Conservation (phyloP, 2,888 invertebrate species). For the Eupithecia inturbata region DNA sequence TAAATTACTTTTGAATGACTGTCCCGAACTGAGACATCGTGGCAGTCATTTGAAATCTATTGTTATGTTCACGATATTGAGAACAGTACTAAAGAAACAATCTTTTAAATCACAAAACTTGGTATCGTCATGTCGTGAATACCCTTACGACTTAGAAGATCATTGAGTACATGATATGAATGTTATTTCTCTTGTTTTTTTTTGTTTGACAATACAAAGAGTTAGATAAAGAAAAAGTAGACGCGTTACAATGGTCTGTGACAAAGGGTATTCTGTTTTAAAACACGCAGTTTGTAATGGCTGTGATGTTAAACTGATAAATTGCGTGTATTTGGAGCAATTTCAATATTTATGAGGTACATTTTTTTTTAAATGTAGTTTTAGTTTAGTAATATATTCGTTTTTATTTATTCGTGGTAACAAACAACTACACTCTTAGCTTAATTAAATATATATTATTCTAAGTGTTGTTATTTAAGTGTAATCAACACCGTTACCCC, state of each 20-base stretch:
- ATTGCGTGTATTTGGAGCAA: not conserved
- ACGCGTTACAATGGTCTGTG: constrained; percentile 69
- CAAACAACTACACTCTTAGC: no score
- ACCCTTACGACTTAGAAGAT: constrained; percentile 43
- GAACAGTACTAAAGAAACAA: constrained; percentile 57
- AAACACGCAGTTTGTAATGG: constrained; percentile 35
- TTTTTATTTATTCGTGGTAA: no score
- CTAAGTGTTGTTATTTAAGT: no score
- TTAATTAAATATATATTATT: no score
- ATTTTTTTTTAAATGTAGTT: no score
- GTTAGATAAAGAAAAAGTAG: constrained; percentile 75
- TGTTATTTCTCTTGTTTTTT: constrained; percentile 30
- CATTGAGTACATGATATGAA: constrained; percentile 25
- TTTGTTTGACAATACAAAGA: constrained; percentile 61
- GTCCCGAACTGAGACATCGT: constrained; percentile 69
- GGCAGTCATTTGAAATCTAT: constrained; percentile 79
- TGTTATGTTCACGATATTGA: constrained; percentile 70
- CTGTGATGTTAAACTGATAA: constrained; percentile 24
- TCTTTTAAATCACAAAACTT: constrained; percentile 38
- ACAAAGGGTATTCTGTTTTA: constrained; percentile 74
- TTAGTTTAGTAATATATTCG: no score
- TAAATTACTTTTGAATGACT: constrained; percentile 69
- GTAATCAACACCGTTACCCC: no score
- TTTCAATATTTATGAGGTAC: not conserved
- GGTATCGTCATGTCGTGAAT: constrained; percentile 33